Evolutionary conservation across 2,888 invertebrate species (phyloP).

Genomic region (Synanthedon formicaeformis): DNA sequence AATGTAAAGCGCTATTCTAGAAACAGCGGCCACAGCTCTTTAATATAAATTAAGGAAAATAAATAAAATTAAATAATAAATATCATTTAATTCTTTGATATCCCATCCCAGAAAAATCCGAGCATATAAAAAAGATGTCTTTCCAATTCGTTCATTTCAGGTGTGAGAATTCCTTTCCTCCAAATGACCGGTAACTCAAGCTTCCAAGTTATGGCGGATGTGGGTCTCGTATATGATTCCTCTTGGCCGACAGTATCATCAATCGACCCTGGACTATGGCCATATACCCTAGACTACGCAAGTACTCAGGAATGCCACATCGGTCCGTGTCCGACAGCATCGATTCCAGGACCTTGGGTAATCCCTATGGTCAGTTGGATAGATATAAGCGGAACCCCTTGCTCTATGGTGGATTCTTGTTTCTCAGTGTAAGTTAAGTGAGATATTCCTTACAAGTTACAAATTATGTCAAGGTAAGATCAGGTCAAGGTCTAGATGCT

Average conservation of each 20-base stretch:
- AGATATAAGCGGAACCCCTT: conserved; percentile 35
- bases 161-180: conserved; percentile 44
- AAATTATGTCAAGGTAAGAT: too few relatives aligned
- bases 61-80: too few relatives aligned
- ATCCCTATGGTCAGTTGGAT: conserved; percentile 64
- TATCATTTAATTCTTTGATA: too few relatives aligned
- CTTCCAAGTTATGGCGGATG: conserved; percentile 49
- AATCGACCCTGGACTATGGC: conserved; percentile 52
- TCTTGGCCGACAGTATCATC: conserved; percentile 54
- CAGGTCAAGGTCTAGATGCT: too few relatives aligned
- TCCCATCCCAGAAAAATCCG: too few relatives aligned
- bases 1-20: too few relatives aligned
- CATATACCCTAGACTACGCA: conserved; percentile 70
- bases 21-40: too few relatives aligned
- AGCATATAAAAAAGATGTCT: neutral
- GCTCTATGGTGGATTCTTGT: conserved; percentile 61
- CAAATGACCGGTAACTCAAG: conserved; percentile 53
- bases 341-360: conserved; percentile 67
- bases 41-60: too few relatives aligned
- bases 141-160: conserved; percentile 5
- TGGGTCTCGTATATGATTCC: conserved; percentile 62
- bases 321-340: conserved; percentile 52
- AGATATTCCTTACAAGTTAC: too few relatives aligned
- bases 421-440: conserved; percentile 24
- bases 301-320: conserved; percentile 53